A percentile compares a stretch with the other conserved stretches of the same genome.
phyloP scores from a whole-genome alignment of 2,888 invertebrate species.

The Buathra laborator region DNA sequence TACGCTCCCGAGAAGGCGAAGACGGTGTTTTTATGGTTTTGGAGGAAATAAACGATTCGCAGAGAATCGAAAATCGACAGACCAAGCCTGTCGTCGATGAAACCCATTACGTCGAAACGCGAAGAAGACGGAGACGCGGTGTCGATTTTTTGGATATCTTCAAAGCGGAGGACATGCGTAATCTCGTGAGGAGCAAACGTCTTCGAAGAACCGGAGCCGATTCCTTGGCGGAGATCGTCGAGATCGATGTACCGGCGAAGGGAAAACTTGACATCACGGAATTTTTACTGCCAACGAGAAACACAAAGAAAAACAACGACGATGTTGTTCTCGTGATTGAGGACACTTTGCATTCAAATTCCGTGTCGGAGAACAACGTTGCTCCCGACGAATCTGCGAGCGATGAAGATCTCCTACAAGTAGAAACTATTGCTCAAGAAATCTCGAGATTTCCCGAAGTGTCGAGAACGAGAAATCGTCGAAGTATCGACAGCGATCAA shows the following conservation, averaged over 20 bases:
- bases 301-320: conserved; percentile 40
- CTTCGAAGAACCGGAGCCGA: conserved; percentile 80
- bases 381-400: conserved; percentile 50
- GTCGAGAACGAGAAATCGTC: conserved; percentile 64
- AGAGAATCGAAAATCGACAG: conserved; percentile 61
- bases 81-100: conserved; percentile 51
- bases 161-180: conserved; percentile 54
- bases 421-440: conserved; percentile 42
- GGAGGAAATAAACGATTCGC: conserved; percentile 62
- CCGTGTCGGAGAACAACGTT: conserved; percentile 41
- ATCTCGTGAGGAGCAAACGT: conserved; percentile 69
- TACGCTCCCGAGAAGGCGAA: conserved; percentile 45
- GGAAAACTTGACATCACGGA: conserved; percentile 74
- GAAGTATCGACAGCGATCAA: conserved; percentile 72
- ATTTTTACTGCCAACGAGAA: conserved; percentile 68
- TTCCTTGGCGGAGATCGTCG: conserved; percentile 79
- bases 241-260: conserved; percentile 78
- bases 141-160: conserved; percentile 70
- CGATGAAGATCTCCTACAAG: conserved; percentile 22
- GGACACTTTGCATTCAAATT: conserved; percentile 49
- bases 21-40: conserved; percentile 69
- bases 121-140: conserved; percentile 75
- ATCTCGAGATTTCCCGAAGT: conserved; percentile 12
- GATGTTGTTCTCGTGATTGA: conserved; percentile 64
- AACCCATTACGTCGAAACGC: conserved; percentile 41